Evolutionary conservation across 2,888 invertebrate species (phyloP).

Genomic region (Noctua janthe): DNA sequence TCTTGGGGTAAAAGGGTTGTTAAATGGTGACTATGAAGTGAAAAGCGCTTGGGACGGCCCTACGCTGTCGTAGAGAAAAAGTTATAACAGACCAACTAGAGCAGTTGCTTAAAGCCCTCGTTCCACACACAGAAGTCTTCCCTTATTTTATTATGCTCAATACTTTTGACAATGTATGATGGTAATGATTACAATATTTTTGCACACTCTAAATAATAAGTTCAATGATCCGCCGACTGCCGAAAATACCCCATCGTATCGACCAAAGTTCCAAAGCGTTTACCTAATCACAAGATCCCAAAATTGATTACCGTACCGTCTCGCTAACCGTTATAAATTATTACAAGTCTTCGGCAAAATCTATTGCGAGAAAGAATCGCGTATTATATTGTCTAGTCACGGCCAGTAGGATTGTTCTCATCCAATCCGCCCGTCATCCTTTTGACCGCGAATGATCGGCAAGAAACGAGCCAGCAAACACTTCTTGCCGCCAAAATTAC

Average conservation of each 20-base stretch:
- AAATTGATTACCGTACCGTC: constrained; percentile 55
- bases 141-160: not conserved
- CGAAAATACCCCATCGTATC: not conserved
- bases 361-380: constrained; percentile 68
- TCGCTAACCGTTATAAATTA: constrained; percentile 66
- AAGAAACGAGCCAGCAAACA: constrained; percentile 63
- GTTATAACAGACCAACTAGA: not conserved
- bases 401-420: constrained; percentile 67
- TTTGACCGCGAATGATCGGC: constrained; percentile 69
- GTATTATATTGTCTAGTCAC: constrained; percentile 68
- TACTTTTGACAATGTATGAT: not conserved
- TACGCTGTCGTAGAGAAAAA: not conserved
- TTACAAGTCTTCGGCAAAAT: constrained; percentile 51
- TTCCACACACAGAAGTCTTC: not conserved
- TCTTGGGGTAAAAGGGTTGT: constrained; percentile 17
- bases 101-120: not conserved
- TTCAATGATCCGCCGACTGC: not conserved
- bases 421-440: constrained; percentile 58
- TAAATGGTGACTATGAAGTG: constrained; percentile 14
- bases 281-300: constrained; percentile 19
- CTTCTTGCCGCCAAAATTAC: constrained; percentile 67
- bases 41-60: not conserved
- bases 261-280: not conserved
- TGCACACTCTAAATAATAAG: not conserved
- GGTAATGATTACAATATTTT: not conserved